Evolutionary conservation across 2,888 invertebrate species (phyloP).

Genomic region (Tanytarsus gracilentus): DNA sequence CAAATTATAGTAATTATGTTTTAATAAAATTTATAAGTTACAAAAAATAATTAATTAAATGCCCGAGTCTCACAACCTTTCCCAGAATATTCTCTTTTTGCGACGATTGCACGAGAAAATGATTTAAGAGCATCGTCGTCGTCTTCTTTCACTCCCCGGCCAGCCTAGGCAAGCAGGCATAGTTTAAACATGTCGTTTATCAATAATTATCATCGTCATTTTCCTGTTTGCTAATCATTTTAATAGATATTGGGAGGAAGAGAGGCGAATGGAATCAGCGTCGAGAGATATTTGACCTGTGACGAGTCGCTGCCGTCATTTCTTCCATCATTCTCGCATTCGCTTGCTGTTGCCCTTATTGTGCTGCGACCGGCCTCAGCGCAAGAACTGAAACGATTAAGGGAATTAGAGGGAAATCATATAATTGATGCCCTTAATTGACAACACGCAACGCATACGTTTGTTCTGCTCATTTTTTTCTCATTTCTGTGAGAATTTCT

Average conservation of each 20-base stretch:
- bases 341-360: no score
- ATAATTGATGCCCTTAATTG: conserved; percentile 11
- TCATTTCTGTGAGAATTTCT: neutral
- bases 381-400: conserved; percentile 5
- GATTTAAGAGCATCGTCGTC: neutral
- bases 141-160: no score
- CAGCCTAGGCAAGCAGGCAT: no score
- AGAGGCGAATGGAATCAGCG: neutral
- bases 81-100: no score
- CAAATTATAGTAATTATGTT: no score
- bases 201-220: conserved; percentile 26
- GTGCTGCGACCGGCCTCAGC: no score
- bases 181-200: conserved; percentile 24
- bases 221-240: conserved; percentile 25
- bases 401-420: neutral
- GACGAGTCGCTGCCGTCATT: no score
- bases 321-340: no score
- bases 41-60: no score
- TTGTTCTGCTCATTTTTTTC: neutral
- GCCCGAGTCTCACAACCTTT: no score
- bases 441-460: neutral
- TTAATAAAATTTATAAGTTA: no score
- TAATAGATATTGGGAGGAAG: conserved; percentile 21
- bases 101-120: neutral
- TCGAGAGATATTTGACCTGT: neutral